Conservation (phyloP, 2,113 vertebrate genomes). For the Elanoides forficatus region DNA sequence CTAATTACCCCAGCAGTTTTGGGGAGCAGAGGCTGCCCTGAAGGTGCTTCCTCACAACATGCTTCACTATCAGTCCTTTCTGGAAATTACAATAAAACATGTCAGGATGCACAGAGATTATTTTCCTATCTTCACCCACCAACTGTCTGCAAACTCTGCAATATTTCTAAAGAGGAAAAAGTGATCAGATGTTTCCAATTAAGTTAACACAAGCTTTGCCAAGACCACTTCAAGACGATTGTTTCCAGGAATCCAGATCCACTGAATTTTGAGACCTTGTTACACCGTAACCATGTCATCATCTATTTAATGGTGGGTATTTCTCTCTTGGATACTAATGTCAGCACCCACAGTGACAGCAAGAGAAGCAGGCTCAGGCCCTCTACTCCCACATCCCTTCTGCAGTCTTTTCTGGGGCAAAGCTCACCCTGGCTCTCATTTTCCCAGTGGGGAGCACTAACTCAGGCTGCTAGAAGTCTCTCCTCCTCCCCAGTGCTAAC, state of each 20-base stretch:
- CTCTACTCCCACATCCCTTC: not conserved
- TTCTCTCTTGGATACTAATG: not conserved
- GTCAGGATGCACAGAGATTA: not conserved
- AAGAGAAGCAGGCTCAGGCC: not conserved
- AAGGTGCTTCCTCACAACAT: not conserved
- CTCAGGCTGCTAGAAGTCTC: not conserved
- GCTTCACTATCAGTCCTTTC: not conserved
- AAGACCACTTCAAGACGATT: constrained; percentile 36
- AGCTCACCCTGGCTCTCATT: not conserved
- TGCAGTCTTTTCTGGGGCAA: not conserved
- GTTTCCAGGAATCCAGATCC: constrained; percentile 36
- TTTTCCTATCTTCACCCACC: not conserved
- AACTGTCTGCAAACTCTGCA: not conserved
- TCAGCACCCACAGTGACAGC: not conserved
- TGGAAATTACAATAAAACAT: not conserved
- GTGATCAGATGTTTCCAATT: constrained; percentile 44
- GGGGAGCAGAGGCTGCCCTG: not conserved
- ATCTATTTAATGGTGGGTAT: not conserved
- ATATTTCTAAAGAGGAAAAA: constrained; percentile 33
- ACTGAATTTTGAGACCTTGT: not conserved
- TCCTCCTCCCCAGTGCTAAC: not conserved
- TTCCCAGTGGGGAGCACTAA: not conserved
- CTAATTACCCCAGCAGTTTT: not conserved
- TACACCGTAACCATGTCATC: not conserved
- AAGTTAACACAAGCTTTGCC: constrained; percentile 7